Percentiles rank a stretch among this genome's conserved stretches.
Evolutionary conservation across 2,888 invertebrate genomes (phyloP).

Genomic region (Octonoba sinensis): DNA sequence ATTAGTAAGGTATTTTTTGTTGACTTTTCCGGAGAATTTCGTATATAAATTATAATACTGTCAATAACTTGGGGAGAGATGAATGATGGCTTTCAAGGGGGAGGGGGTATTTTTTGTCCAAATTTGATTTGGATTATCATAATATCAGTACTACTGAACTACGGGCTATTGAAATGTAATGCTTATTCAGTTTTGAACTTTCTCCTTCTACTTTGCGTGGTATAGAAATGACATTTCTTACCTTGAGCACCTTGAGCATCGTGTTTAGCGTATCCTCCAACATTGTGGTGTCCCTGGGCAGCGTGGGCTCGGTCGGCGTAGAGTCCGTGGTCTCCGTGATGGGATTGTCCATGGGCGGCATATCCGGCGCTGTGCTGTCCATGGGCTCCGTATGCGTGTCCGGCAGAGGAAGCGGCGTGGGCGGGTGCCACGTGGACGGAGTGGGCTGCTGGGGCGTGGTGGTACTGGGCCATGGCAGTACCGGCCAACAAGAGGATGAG

Average conservation of each 20-base stretch:
- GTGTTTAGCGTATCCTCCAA: conserved; percentile 45
- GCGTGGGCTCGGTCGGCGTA: conserved; percentile 45
- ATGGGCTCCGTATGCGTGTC: conserved; percentile 43
- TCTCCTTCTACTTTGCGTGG: too few species aligned
- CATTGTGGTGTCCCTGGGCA: conserved; percentile 53
- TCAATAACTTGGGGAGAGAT: too few species aligned
- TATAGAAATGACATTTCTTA: neutral
- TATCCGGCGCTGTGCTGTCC: conserved; percentile 43
- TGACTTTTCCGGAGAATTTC: too few species aligned
- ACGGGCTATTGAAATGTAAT: too few species aligned
- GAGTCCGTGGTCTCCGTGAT: conserved; percentile 40
- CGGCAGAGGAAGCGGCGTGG: conserved; percentile 15
- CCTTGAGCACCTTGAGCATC: conserved; percentile 58
- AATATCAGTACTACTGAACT: too few species aligned
- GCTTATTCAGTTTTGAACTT: too few species aligned
- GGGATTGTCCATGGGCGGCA: conserved; percentile 40
- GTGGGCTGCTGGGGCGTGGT: neutral
- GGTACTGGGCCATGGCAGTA: conserved; percentile 48
- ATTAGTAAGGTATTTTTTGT: too few species aligned
- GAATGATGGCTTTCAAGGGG: too few species aligned
- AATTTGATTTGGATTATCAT: too few species aligned
- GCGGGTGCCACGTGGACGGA: conserved; percentile 19
- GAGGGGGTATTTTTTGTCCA: too few species aligned
- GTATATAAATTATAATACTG: too few species aligned
- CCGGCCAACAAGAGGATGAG: conserved; percentile 33